These are phyloP conservation scores for Teleopsis dalmanni DNA, from an alignment of 1,140 invertebrate genomes.

Conservation along the genomic window DNA sequence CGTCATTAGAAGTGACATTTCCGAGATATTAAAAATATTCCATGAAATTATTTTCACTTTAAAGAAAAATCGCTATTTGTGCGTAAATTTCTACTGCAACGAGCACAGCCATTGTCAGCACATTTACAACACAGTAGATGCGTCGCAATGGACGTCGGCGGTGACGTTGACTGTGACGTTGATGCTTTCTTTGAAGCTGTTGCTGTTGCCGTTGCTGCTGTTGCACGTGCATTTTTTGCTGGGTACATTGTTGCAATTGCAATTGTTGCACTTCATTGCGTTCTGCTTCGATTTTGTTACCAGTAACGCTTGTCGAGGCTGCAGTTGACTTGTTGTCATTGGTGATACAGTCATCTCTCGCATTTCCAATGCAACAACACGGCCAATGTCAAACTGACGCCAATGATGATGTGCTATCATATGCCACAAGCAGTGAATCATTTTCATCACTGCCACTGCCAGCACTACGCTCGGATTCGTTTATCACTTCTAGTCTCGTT, in stretches of 20 bases:
- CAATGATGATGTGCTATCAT: constrained; percentile 43
- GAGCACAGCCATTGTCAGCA: constrained; percentile 32
- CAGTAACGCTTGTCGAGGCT: constrained; percentile 2
- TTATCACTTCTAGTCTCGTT: constrained; percentile 40
- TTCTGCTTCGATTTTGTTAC: constrained; percentile 2
- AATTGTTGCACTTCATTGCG: constrained; percentile 1
- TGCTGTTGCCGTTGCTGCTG: constrained; percentile 12
- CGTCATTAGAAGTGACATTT: neutral
- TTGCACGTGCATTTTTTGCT: no score
- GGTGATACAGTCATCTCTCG: constrained; percentile 17
- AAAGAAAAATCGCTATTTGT: constrained; percentile 38
- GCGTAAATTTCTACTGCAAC: constrained; percentile 40
- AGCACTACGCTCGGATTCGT: constrained; percentile 38
- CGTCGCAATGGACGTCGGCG: constrained; percentile 42
- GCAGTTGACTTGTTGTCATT: neutral
- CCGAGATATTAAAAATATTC: neutral
- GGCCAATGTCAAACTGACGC: constrained; percentile 45
- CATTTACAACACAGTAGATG: constrained; percentile 41
- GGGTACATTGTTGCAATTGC: constrained; percentile 2
- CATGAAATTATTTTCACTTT: constrained; percentile 5
- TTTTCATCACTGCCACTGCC: constrained; percentile 44
- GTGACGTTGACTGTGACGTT: constrained; percentile 23
- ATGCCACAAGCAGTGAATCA: constrained; percentile 44
- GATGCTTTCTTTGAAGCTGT: constrained; percentile 16
- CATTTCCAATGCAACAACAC: constrained; percentile 35